A percentile compares a stretch with the other conserved stretches of the same genome.
phyloP scores from a whole-genome alignment of 2,797 vertebrate species.

The Antennarius maculatus region DNA sequence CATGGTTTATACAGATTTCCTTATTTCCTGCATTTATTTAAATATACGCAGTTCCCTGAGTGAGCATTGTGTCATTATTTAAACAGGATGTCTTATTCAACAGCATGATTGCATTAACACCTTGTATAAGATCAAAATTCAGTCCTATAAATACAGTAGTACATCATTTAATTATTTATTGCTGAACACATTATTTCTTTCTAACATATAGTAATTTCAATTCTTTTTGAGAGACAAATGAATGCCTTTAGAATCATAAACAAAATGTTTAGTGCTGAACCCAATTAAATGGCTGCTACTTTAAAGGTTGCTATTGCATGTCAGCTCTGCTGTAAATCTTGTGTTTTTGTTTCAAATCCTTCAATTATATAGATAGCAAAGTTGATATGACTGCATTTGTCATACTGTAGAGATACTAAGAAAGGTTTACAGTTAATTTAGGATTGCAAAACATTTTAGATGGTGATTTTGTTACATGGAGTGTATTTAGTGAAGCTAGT shows the following conservation, averaged over 20 bases:
- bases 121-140: background rate
- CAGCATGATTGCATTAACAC: background rate
- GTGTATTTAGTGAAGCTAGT: slow-evolving; percentile 24
- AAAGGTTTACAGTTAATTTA: slow-evolving; percentile 28
- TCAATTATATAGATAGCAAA: background rate
- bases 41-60: slow-evolving; percentile 11
- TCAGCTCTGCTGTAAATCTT: background rate
- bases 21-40: slow-evolving; percentile 49
- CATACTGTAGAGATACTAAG: slow-evolving; percentile 3
- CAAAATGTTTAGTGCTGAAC: background rate
- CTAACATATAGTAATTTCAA: too few species aligned
- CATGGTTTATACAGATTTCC: slow-evolving; percentile 38
- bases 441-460: slow-evolving; percentile 6
- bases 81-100: slow-evolving; percentile 17
- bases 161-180: background rate
- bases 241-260: slow-evolving; percentile 5
- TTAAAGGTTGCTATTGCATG: slow-evolving; percentile 2
- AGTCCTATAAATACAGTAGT: background rate
- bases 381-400: slow-evolving; percentile 11
- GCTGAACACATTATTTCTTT: background rate
- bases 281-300: slow-evolving; percentile 1
- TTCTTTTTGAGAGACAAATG: background rate
- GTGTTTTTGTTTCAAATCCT: background rate
- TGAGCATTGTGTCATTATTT: slow-evolving; percentile 16
- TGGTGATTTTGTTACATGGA: slow-evolving; percentile 29